These are phyloP conservation scores for Agonum fuliginosum DNA, from an alignment of 2,888 invertebrate genomes.

Conservation along the genomic window DNA sequence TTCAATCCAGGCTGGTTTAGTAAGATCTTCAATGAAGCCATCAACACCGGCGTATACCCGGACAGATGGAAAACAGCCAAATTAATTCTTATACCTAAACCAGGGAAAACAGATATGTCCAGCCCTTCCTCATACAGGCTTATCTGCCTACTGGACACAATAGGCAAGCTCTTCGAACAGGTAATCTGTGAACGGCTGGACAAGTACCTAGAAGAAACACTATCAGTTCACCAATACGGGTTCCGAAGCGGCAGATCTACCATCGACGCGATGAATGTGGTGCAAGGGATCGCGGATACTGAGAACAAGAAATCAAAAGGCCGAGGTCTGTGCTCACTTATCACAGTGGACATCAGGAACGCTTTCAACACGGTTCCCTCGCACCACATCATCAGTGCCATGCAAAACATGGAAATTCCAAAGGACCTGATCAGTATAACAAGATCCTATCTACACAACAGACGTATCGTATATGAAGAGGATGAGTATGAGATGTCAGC, in stretches of 20 bases:
- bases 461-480: background rate
- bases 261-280: background rate
- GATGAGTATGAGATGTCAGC: background rate
- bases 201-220: too few relatives aligned
- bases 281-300: background rate
- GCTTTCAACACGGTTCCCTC: background rate
- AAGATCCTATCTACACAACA: background rate
- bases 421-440: background rate
- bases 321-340: background rate
- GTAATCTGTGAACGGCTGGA: slow-evolving; percentile 62
- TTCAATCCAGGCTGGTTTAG: background rate
- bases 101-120: too few relatives aligned
- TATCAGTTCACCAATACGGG: slow-evolving; percentile 61
- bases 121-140: too few relatives aligned
- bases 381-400: background rate
- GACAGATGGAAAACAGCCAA: too few relatives aligned
- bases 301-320: background rate
- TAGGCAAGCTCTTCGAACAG: too few relatives aligned
- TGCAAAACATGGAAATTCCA: background rate
- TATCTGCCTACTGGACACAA: too few relatives aligned
- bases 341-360: background rate
- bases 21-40: background rate
- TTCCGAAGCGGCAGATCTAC: slow-evolving; percentile 63
- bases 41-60: background rate
- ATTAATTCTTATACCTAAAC: too few relatives aligned